These are phyloP conservation scores for Mustelus asterias DNA, from an alignment of 2,113 vertebrate species.

Conservation along the genomic window DNA sequence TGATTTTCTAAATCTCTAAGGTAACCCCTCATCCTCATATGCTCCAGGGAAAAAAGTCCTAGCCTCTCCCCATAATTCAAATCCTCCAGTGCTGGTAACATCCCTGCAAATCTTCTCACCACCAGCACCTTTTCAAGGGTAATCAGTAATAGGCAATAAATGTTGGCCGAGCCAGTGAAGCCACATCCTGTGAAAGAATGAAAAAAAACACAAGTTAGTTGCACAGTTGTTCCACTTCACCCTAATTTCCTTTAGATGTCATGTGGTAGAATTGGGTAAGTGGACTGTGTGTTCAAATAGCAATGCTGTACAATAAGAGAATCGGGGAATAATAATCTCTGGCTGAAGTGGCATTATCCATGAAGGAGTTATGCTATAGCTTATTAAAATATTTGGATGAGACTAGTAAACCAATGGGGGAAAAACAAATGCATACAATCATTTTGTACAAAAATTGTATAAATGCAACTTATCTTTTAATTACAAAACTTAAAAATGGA, in stretches of 20 bases:
- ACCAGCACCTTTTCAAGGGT: too few relatives aligned
- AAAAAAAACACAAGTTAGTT: neutral
- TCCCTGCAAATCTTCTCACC: too few relatives aligned
- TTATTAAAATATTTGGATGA: slow-evolving; percentile 4
- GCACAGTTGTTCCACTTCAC: neutral
- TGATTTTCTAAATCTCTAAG: too few relatives aligned
- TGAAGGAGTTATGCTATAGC: neutral
- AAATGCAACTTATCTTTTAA: neutral
- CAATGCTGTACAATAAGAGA: neutral
- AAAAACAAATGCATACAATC: neutral
- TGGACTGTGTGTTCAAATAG: neutral
- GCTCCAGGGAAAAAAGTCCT: too few relatives aligned
- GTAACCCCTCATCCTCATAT: too few relatives aligned
- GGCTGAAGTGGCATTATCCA: neutral
- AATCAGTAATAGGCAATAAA: too few relatives aligned
- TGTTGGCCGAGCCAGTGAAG: too few relatives aligned
- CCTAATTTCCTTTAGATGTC: neutral
- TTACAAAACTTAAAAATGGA: neutral
- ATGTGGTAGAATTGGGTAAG: neutral
- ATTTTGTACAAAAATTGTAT: neutral
- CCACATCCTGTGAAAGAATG: too few relatives aligned
- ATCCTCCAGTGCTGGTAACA: too few relatives aligned
- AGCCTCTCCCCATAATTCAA: too few relatives aligned
- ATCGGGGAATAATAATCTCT: neutral
- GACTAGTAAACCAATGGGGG: neutral